Evolutionary conservation across 2,113 vertebrate species (phyloP).

Genomic region (Microcebus ravelobensis): DNA sequence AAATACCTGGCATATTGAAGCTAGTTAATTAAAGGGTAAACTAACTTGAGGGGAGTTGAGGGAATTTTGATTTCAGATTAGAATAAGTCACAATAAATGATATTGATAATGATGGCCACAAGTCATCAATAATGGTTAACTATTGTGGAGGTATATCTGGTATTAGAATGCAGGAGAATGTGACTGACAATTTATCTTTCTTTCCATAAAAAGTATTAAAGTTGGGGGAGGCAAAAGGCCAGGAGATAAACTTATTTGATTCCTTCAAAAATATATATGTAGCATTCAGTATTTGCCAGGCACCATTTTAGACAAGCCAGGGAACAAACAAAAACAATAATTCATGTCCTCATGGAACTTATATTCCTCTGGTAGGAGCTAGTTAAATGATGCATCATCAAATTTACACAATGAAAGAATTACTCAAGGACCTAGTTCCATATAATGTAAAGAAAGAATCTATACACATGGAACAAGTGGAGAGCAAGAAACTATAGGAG

Average conservation of each 20-base stretch:
- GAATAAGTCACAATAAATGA: neutral
- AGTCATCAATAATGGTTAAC: neutral
- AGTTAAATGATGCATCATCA: neutral
- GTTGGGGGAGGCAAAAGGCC: neutral
- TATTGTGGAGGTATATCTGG: neutral
- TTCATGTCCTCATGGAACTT: neutral
- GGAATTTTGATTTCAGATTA: slow-evolving; percentile 9
- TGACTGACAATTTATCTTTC: neutral
- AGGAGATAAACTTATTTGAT: neutral
- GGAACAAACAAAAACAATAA: neutral
- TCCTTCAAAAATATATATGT: neutral
- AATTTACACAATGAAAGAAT: neutral
- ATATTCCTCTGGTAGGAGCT: neutral
- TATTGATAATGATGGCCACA: neutral
- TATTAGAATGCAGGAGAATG: neutral
- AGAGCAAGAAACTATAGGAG: neutral
- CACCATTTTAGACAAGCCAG: neutral
- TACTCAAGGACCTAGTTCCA: neutral
- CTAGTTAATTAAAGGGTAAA: neutral
- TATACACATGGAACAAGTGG: neutral
- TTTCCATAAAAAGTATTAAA: slow-evolving; percentile 36
- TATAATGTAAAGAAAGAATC: neutral
- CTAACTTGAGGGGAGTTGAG: neutral
- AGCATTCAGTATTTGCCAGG: neutral
- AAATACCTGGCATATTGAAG: neutral